Evolutionary conservation across 2,888 invertebrate genomes (phyloP).

Genomic region (Dione vanillae): DNA sequence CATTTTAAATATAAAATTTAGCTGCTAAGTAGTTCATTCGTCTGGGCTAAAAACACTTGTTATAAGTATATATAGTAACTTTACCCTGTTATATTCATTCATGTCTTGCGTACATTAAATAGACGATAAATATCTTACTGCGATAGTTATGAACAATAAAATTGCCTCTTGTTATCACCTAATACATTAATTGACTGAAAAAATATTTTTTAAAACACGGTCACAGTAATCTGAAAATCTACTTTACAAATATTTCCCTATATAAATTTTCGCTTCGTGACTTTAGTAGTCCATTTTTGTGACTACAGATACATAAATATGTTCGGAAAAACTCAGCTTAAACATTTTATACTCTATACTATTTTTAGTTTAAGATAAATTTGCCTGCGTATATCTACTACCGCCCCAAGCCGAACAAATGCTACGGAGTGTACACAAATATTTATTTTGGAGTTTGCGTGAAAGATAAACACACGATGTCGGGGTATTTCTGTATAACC

Average conservation of each 20-base stretch:
- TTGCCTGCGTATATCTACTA: constrained; percentile 3
- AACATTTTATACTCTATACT: constrained; percentile 12
- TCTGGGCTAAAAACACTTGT: too few relatives aligned
- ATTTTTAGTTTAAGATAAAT: constrained; percentile 17
- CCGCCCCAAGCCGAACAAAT: constrained; percentile 20
- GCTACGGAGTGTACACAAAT: constrained; percentile 17
- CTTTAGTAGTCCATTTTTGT: constrained; percentile 15
- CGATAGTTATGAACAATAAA: too few relatives aligned
- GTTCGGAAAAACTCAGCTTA: constrained; percentile 5
- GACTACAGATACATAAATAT: constrained; percentile 19
- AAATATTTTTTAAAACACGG: neutral
- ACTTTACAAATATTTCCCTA: constrained; percentile 4
- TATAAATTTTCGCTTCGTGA: constrained; percentile 19
- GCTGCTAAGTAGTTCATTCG: too few relatives aligned
- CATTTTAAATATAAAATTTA: too few relatives aligned
- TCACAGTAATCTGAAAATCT: constrained; percentile 6
- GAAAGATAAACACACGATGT: constrained; percentile 2
- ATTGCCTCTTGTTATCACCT: too few relatives aligned
- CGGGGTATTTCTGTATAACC: neutral
- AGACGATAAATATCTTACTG: too few relatives aligned
- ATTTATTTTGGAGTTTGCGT: constrained; percentile 22
- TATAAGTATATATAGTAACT: too few relatives aligned
- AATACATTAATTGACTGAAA: too few relatives aligned
- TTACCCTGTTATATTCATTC: too few relatives aligned
- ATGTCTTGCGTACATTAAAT: too few relatives aligned